Evolutionary conservation across 2,888 invertebrate genomes (phyloP).

Genomic region (Orthonychiurus folsomi): DNA sequence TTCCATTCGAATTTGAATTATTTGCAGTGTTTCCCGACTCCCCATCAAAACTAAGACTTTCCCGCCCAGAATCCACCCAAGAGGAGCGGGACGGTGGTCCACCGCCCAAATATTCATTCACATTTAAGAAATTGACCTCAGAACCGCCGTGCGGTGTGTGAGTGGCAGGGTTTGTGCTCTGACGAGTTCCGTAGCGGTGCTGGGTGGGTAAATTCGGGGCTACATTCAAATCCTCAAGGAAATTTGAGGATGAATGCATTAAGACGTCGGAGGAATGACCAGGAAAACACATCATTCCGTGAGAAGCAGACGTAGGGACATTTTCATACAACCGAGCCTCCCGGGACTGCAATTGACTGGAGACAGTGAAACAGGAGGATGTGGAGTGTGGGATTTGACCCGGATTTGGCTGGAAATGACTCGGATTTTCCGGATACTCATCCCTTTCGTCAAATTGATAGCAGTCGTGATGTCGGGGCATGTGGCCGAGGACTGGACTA

Average conservation of each 20-base stretch:
- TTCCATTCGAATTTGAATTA: constrained; percentile 22
- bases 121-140: constrained; percentile 31
- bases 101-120: constrained; percentile 29
- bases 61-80: constrained; percentile 38
- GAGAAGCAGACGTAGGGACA: constrained; percentile 30
- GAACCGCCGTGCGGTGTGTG: constrained; percentile 18
- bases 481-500: constrained; percentile 24
- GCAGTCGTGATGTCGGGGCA: constrained; percentile 17
- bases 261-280: constrained; percentile 15
- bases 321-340: constrained; percentile 39
- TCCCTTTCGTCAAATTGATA: neutral
- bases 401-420: constrained; percentile 10
- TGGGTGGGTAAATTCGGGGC: constrained; percentile 15
- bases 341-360: constrained; percentile 33
- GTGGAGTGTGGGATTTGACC: constrained; percentile 15
- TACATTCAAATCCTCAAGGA: constrained; percentile 3
- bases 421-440: neutral
- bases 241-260: neutral
- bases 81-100: constrained; percentile 36
- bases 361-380: constrained; percentile 33
- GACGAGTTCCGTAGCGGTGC: constrained; percentile 16
- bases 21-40: constrained; percentile 34
- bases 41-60: constrained; percentile 39
- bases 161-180: constrained; percentile 17
- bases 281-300: constrained; percentile 17